Evolutionary conservation across 35 echinoderm and acorn worm genomes (phyloP).

Genomic region (Lytechinus variegatus): DNA sequence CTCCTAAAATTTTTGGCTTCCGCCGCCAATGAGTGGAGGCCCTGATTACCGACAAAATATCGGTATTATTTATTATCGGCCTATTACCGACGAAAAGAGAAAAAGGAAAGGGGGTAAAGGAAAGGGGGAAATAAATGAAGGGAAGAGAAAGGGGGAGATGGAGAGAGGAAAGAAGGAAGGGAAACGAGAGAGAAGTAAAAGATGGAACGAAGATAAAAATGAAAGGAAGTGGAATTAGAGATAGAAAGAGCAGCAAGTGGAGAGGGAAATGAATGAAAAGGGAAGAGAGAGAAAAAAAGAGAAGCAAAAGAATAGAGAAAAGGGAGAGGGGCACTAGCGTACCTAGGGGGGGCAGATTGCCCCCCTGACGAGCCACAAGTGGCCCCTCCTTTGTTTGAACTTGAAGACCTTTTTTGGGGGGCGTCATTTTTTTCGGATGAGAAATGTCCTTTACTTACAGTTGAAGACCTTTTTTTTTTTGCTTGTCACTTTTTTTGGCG

Average conservation of each 20-base stretch:
- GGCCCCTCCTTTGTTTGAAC: too few relatives aligned
- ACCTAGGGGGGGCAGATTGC: not conserved
- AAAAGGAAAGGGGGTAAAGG: not conserved
- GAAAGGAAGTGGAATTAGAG: not conserved
- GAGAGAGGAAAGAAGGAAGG: not conserved
- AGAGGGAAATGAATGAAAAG: not conserved
- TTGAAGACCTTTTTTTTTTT: too few relatives aligned
- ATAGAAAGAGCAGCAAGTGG: too few relatives aligned
- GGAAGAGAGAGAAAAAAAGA: not conserved
- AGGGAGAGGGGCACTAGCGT: not conserved
- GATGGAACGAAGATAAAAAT: not conserved
- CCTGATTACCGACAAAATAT: too few relatives aligned
- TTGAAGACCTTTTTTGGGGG: too few relatives aligned
- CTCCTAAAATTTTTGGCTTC: too few relatives aligned
- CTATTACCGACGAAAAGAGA: not conserved
- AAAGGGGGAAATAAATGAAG: not conserved
- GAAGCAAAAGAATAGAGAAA: not conserved
- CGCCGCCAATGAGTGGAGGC: too few relatives aligned
- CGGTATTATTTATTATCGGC: too few relatives aligned
- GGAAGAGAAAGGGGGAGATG: not conserved
- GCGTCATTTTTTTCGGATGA: too few relatives aligned
- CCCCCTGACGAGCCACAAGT: not conserved
- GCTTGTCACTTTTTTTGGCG: too few relatives aligned
- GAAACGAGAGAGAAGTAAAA: not conserved
- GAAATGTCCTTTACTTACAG: too few relatives aligned